phyloP scores from a whole-genome alignment of 2,888 invertebrate genomes.

The Odontothrips loti region DNA sequence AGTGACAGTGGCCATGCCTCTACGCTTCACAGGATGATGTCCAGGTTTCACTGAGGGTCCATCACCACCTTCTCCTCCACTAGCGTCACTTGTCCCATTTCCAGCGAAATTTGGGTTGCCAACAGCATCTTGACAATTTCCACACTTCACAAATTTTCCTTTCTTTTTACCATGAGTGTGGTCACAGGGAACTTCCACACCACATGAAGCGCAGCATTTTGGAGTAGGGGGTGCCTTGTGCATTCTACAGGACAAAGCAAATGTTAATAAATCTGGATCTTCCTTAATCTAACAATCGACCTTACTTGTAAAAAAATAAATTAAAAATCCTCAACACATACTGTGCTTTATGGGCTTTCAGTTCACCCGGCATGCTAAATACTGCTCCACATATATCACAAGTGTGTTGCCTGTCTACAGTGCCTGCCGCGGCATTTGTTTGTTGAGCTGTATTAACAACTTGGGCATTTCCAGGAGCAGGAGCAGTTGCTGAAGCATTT shows the following conservation, averaged over 20 bases:
- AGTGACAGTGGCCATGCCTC: slow-evolving; percentile 75
- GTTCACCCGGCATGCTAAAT: slow-evolving; percentile 49
- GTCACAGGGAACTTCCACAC: slow-evolving; percentile 41
- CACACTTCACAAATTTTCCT: slow-evolving; percentile 43
- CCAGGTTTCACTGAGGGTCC: slow-evolving; percentile 39
- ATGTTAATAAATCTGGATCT: not conserved
- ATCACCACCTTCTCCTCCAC: slow-evolving; percentile 37
- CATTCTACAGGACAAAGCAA: slow-evolving; percentile 41
- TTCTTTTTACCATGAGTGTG: slow-evolving; percentile 40
- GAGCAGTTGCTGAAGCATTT: slow-evolving; percentile 33
- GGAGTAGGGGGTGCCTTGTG: slow-evolving; percentile 42
- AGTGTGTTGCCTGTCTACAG: slow-evolving; percentile 47
- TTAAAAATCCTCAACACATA: no score
- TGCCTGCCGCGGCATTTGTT: slow-evolving; percentile 49
- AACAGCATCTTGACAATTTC: slow-evolving; percentile 40
- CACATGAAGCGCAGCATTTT: slow-evolving; percentile 41
- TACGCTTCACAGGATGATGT: slow-evolving; percentile 76
- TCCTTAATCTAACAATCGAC: no score
- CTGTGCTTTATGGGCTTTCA: slow-evolving; percentile 50
- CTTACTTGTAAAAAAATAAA: no score
- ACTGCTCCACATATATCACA: slow-evolving; percentile 51
- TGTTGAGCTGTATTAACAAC: slow-evolving; percentile 30
- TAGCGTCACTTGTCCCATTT: slow-evolving; percentile 47
- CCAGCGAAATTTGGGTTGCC: slow-evolving; percentile 43
- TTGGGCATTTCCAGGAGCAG: slow-evolving; percentile 4